Conservation (phyloP, 2,113 vertebrate species). For the Bettongia penicillata region DNA sequence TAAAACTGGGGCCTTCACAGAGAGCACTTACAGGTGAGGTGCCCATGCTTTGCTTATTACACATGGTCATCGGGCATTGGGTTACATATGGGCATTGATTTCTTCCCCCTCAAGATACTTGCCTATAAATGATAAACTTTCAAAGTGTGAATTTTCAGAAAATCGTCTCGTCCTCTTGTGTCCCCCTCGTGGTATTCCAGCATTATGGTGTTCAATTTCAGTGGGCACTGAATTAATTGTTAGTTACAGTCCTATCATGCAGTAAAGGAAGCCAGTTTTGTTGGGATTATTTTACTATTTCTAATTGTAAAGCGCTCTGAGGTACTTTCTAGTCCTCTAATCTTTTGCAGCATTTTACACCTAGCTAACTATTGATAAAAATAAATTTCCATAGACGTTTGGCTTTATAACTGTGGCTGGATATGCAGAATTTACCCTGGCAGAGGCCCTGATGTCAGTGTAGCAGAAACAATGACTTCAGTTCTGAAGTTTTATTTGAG, state of each 20-base stretch:
- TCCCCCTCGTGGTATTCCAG: neutral
- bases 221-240: neutral
- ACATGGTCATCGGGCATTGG: neutral
- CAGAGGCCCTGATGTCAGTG: constrained; percentile 1
- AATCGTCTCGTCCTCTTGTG: neutral
- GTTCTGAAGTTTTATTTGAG: constrained; percentile 36
- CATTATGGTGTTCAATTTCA: neutral
- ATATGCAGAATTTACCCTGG: constrained; percentile 45
- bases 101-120: neutral
- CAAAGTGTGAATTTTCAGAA: neutral
- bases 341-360: constrained; percentile 60
- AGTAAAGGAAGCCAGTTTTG: constrained; percentile 42
- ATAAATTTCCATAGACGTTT: constrained; percentile 40
- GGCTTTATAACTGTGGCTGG: neutral
- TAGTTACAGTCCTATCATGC: neutral
- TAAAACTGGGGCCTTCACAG: neutral
- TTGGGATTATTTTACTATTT: constrained; percentile 47
- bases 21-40: neutral
- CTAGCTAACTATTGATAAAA: constrained; percentile 32
- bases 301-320: constrained; percentile 64
- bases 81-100: neutral
- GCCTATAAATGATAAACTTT: neutral
- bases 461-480: constrained; percentile 58
- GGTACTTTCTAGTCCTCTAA: neutral
- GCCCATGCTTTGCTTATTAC: neutral